Evolutionary conservation across 2,888 invertebrate species (phyloP).

Genomic region (Tethea ocularis): DNA sequence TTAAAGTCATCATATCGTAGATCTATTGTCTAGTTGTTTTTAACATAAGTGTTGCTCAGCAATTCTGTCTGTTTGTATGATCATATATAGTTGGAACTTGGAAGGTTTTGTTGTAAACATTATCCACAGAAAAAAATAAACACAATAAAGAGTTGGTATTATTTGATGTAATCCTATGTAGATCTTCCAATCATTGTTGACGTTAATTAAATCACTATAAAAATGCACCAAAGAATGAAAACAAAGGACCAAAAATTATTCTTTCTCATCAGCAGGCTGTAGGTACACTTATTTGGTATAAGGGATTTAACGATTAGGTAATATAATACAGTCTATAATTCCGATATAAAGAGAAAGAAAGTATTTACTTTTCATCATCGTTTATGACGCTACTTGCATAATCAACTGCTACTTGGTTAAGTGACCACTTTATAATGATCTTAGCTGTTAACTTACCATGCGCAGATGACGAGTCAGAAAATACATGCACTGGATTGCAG

Average conservation of each 20-base stretch:
- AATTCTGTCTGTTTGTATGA: neutral
- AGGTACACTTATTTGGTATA: too few species aligned
- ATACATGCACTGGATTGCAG: constrained; percentile 55
- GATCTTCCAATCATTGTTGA: too few species aligned
- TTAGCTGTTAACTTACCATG: constrained; percentile 53
- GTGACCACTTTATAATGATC: constrained; percentile 30
- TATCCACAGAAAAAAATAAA: too few species aligned
- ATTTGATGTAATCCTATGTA: too few species aligned
- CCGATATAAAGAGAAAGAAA: constrained; percentile 20
- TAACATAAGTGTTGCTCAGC: neutral
- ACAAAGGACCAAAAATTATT: too few species aligned
- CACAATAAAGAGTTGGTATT: too few species aligned
- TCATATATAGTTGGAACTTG: neutral
- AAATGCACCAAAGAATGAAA: too few species aligned
- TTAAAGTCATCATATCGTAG: neutral
- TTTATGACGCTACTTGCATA: constrained; percentile 47
- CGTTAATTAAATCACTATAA: too few species aligned
- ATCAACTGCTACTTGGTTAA: constrained; percentile 37
- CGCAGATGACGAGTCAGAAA: constrained; percentile 47
- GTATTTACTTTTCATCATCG: constrained; percentile 31
- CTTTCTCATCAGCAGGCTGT: too few species aligned
- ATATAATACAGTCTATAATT: neutral
- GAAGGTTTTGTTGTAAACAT: neutral
- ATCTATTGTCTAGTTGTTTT: neutral
- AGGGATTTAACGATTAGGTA: neutral